Evolutionary conservation across 2,797 vertebrate genomes (phyloP).

Genomic region (Syndactyla subalaris): DNA sequence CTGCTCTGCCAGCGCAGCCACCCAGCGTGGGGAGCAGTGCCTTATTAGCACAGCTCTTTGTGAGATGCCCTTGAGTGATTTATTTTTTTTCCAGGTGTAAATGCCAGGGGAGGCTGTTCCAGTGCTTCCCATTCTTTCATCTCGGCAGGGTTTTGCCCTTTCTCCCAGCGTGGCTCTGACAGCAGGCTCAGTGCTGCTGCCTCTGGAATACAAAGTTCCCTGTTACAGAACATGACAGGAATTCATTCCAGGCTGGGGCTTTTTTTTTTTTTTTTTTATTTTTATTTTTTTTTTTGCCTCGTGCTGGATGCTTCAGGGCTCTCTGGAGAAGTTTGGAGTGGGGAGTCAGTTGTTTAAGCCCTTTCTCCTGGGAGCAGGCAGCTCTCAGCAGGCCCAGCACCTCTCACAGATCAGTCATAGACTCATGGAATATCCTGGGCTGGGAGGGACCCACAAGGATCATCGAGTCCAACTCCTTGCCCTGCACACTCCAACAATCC

Average conservation of each 20-base stretch:
- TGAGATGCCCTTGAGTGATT: constrained; percentile 57
- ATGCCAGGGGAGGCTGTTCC: constrained; percentile 61
- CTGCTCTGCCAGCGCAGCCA: neutral
- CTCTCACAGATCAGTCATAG: neutral
- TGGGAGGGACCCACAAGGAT: neutral
- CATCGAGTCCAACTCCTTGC: neutral
- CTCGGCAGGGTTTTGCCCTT: constrained; percentile 70
- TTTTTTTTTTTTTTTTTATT: neutral
- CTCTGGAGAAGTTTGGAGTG: neutral
- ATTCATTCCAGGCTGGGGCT: constrained; percentile 2
- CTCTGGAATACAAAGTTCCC: constrained; percentile 51
- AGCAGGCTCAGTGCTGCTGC: constrained; percentile 56
- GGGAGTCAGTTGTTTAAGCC: neutral
- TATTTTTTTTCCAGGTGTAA: constrained; percentile 52
- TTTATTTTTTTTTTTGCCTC: neutral
- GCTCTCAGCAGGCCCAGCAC: neutral
- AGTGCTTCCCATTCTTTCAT: constrained; percentile 57
- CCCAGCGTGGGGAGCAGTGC: neutral
- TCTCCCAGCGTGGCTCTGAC: constrained; percentile 60
- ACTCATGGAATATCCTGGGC: neutral
- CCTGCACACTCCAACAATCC: neutral
- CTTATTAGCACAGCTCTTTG: constrained; percentile 47
- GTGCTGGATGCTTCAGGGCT: neutral
- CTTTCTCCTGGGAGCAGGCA: neutral
- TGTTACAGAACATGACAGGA: constrained; percentile 38